Conservation (phyloP, 2,113 vertebrate species). For the Aegithalos caudatus region DNA sequence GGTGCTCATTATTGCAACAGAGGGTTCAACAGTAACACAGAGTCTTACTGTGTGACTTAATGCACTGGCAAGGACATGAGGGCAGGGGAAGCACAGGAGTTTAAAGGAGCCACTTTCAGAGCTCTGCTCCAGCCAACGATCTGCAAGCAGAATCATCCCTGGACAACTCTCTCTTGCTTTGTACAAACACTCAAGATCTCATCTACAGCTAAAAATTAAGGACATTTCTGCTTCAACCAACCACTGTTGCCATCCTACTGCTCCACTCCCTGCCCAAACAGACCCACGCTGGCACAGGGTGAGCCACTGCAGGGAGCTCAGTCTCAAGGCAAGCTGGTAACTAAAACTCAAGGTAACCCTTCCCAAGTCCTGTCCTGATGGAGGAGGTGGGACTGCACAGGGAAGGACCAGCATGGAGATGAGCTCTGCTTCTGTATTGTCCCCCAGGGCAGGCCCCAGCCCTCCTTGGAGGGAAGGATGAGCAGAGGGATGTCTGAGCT, state of each 20-base stretch:
- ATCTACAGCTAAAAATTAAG: neutral
- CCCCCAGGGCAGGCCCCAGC: neutral
- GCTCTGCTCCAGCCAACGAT: neutral
- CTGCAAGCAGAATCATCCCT: neutral
- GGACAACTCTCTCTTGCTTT: neutral
- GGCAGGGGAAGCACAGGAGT: neutral
- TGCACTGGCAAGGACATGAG: neutral
- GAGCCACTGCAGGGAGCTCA: neutral
- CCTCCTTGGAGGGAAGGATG: neutral
- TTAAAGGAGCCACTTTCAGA: neutral
- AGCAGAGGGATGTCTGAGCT: neutral
- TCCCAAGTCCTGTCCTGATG: neutral
- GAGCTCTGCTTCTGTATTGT: neutral
- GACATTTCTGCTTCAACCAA: neutral
- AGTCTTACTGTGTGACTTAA: neutral
- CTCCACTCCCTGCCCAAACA: neutral
- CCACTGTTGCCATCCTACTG: fast-evolving
- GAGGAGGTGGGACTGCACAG: neutral
- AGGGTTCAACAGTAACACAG: neutral
- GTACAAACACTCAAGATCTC: neutral
- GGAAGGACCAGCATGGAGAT: neutral
- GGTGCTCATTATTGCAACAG: neutral
- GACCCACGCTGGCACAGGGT: neutral
- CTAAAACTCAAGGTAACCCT: neutral
- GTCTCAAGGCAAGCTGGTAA: neutral